Conservation (phyloP, 2,797 vertebrate genomes). For the Acropternis orthonyx region DNA sequence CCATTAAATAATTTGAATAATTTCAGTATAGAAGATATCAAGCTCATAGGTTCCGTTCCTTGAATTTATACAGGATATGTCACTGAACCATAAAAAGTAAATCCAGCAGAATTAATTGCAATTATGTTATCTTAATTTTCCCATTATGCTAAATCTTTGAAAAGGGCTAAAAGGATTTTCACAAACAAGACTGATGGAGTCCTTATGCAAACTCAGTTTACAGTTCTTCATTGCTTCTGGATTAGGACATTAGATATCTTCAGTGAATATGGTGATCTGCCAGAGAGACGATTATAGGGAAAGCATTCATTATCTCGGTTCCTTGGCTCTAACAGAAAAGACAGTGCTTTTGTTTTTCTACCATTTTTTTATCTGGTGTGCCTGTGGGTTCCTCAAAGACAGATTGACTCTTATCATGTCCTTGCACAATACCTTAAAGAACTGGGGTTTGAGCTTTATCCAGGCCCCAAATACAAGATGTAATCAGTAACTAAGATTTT, state of each 20-base stretch:
- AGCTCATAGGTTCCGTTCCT: neutral
- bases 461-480: neutral
- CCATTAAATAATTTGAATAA: neutral
- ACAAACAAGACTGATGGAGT: neutral
- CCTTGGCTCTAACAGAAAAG: neutral
- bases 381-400: neutral
- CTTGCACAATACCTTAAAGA: neutral
- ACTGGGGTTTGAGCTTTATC: neutral
- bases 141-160: neutral
- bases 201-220: neutral
- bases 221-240: neutral
- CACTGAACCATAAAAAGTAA: neutral
- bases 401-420: neutral
- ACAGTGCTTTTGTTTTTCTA: neutral
- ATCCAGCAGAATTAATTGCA: neutral
- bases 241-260: neutral
- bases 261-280: neutral
- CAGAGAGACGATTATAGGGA: neutral
- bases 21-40: neutral
- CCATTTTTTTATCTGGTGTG: neutral
- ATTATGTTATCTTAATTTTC: neutral
- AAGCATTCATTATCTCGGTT: neutral
- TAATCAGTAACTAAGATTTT: conserved; percentile 6
- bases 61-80: neutral
- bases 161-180: conserved; percentile 12